Base-by-base conservation (phyloP, 2,797 vertebrate species). In the Tragelaphus oryx region DNA sequence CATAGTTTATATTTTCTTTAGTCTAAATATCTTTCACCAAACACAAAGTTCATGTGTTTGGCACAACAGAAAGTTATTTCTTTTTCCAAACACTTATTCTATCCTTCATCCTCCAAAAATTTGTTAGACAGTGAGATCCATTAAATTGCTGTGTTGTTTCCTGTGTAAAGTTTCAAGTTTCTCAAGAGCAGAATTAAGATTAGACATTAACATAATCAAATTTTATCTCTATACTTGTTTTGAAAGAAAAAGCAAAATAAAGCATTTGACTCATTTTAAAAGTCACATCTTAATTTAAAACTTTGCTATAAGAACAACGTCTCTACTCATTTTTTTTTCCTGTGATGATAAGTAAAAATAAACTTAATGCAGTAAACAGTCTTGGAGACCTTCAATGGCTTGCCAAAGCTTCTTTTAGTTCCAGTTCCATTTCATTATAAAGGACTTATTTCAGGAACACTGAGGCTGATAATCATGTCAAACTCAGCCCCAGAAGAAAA, bases 191-290 rank as follows among this genome's bases (percentile, higher is more conserved):
- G 30, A 92, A 81, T 71, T 80, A 95, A 60, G 12, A 79, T 50
- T 90, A 60, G 13, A 65, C 37, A 16, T 52, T 74, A 60, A 52
- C 5, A 80, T 28, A 88, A 50, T 76, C 14, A 80, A 85, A 96
- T 86, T 80, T 59, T 91, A 89, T 84, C 16, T 37, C 44, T 95
- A 37, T 2, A 60, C 24, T 71, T 92, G 48, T 84, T 91, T 84
- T 86, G n/a, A 94, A 95, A 79, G 22, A 10, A 87, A 89, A 85
- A 54, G 5, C 33, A 88, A 95, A 84, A 82, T 26, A 94, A 95
- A 95, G 54, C 28, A 78, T 30, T 93, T 95, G 12, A 82, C 62
- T 93, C 87, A 78, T 48, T 48, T 48, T 41, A 18, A 7, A 75
- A 93, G 57, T 46, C 30, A 9, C 22, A 76, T 46, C 52, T 81